Evolutionary conservation across 2,797 vertebrate species (phyloP), one percentile per base, ranked within the genome.

Genomic region (Linurgus olivaceus): DNA sequence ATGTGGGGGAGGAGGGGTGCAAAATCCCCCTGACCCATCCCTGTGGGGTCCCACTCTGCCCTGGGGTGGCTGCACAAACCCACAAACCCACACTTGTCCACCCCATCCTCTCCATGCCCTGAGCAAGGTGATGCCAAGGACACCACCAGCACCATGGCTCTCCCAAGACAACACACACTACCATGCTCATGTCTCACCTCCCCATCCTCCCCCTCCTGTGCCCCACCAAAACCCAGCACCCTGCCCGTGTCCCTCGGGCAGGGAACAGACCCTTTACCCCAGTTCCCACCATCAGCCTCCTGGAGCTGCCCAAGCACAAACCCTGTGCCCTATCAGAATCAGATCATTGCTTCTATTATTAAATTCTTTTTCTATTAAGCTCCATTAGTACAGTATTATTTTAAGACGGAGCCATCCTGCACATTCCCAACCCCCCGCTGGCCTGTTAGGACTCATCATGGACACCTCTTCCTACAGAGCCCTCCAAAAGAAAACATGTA

Each of bases 301-400:
- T n/a, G 35, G 88, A 82, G 48, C 52, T 76, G 52, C 84, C 55
- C 0, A 0, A 93, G 48, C 67, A 68, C 45, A 51, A 92, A 44
- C 61, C 59, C 74, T 61, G 48, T 52, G 63, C 68, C 89, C 85
- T 86, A 83, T 82, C 82, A 83, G 65, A 94, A 91, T 52, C 68
- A 88, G 71, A 91, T 91, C 68, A 42, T 47, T 51, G 55, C 72
- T 93, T 72, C 79, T 78, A 75, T 75, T 90, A 83, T 65, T 83
- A 74, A 48, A 7, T 74, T 82, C 62, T 91, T 86, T 63, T 66
- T n/a, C 78, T 83, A 66, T 88, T 92, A 93, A 95, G 89, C 73
- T 86, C 85, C 79, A 91, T 90, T 82, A 88, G 90, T 25, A 66
- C 40, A 66, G 44, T 42, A 86, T 90, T 95, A 90, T 90, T 91